Evolutionary conservation across 2,113 vertebrate species (phyloP).

Genomic region (Rhegmatorhina hoffmannsi): DNA sequence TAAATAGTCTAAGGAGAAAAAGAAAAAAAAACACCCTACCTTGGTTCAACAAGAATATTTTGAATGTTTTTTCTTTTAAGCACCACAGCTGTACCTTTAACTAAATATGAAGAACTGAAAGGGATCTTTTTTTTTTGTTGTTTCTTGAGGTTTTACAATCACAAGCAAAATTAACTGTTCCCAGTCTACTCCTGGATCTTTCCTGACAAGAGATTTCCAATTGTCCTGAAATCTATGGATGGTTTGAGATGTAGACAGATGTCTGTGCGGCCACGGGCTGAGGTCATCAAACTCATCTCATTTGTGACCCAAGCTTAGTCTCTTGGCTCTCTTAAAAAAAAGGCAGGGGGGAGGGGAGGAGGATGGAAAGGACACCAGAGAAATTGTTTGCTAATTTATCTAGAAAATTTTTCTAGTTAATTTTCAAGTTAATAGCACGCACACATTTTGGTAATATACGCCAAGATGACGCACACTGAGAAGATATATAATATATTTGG

Average conservation of each 20-base stretch:
- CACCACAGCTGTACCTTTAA: background rate
- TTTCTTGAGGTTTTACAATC: background rate
- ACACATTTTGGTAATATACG: background rate
- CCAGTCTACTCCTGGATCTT: background rate
- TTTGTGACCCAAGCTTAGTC: conserved; percentile 32
- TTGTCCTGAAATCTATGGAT: conserved; percentile 3
- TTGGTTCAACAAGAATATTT: background rate
- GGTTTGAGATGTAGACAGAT: conserved; percentile 45
- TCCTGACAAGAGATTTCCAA: conserved; percentile 5
- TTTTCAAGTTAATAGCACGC: background rate
- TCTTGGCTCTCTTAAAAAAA: background rate
- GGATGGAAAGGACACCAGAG: background rate
- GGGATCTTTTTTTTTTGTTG: background rate
- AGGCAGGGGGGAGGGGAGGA: rapidly evolving
- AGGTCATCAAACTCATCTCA: conserved; percentile 60
- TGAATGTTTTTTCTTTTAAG: background rate
- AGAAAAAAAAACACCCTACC: background rate
- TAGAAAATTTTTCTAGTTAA: background rate
- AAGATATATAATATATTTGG: background rate
- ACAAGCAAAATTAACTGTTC: background rate
- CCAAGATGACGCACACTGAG: background rate
- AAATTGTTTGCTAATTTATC: background rate
- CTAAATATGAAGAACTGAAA: background rate
- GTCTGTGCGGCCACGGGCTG: conserved; percentile 9
- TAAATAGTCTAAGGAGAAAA: background rate